These are phyloP conservation scores for Torymus texanus DNA, from an alignment of 2,888 invertebrate genomes.

Conservation along the genomic window DNA sequence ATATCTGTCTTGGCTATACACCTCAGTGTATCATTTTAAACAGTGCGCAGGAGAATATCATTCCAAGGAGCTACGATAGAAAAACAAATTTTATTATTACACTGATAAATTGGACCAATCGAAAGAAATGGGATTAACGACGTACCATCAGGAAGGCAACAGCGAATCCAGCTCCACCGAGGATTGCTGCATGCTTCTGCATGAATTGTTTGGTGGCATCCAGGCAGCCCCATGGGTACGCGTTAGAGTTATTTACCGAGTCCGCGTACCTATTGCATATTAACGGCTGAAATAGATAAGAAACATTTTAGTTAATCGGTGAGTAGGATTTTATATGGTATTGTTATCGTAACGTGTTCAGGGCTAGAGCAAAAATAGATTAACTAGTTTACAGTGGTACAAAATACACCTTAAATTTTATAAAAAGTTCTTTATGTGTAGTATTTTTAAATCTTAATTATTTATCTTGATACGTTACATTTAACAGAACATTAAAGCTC, in stretches of 20 bases:
- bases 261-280: conserved; percentile 66
- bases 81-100: conserved; percentile 64
- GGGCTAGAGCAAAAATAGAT: too few relatives aligned
- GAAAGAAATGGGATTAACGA: not conserved
- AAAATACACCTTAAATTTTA: too few relatives aligned
- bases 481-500: too few relatives aligned
- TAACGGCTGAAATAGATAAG: conserved; percentile 72
- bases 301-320: not conserved
- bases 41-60: conserved; percentile 89
- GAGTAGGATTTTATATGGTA: too few relatives aligned
- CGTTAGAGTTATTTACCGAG: conserved; percentile 72
- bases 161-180: conserved; percentile 88
- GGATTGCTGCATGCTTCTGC: conserved; percentile 85
- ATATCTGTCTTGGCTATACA: not conserved
- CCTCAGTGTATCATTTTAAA: conserved; percentile 86
- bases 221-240: conserved; percentile 86
- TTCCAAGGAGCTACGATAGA: conserved; percentile 84
- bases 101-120: too few relatives aligned
- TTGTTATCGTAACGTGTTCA: too few relatives aligned
- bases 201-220: conserved; percentile 83
- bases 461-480: too few relatives aligned
- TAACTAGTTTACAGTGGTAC: too few relatives aligned
- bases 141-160: conserved; percentile 90
- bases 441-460: too few relatives aligned
- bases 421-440: too few relatives aligned